Percentiles rank a stretch among this genome's conserved stretches.
phyloP scores from a whole-genome alignment of 2,888 invertebrate genomes.

The Chironomus riparius region DNA sequence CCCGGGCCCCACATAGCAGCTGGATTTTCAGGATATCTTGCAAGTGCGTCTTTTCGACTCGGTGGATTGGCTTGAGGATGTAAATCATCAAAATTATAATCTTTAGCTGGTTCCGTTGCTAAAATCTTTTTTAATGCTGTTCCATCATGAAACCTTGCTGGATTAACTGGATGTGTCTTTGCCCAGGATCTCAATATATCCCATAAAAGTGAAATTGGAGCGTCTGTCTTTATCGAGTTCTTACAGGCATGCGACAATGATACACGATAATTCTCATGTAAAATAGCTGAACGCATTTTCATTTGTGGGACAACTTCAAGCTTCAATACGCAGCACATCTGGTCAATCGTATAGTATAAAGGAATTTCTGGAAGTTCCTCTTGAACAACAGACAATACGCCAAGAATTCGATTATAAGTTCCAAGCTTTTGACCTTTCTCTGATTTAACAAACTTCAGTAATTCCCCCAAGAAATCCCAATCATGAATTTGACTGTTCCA shows the following conservation, averaged over 20 bases:
- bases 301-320: conserved; percentile 60
- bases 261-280: conserved; percentile 83
- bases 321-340: conserved; percentile 64
- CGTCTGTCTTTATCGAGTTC: conserved; percentile 85
- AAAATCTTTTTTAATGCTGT: conserved; percentile 46
- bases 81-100: conserved; percentile 42
- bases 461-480: conserved; percentile 58
- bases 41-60: conserved; percentile 60
- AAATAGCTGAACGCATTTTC: conserved; percentile 69
- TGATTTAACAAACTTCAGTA: conserved; percentile 48
- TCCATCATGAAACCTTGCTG: conserved; percentile 47
- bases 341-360: conserved; percentile 77
- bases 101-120: conserved; percentile 43
- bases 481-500: conserved; percentile 86
- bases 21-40: conserved; percentile 83
- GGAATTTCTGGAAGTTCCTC: conserved; percentile 82
- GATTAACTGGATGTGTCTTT: conserved; percentile 54
- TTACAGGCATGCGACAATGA: conserved; percentile 86
- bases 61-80: conserved; percentile 66
- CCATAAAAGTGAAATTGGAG: conserved; percentile 80
- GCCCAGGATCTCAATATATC: conserved; percentile 82
- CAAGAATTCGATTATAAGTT: conserved; percentile 67
- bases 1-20: conserved; percentile 88
- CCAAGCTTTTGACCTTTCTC: conserved; percentile 45
- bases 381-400: conserved; percentile 67